Evolutionary conservation across 2,888 invertebrate genomes (phyloP).

Genomic region (Unio pictorum): DNA sequence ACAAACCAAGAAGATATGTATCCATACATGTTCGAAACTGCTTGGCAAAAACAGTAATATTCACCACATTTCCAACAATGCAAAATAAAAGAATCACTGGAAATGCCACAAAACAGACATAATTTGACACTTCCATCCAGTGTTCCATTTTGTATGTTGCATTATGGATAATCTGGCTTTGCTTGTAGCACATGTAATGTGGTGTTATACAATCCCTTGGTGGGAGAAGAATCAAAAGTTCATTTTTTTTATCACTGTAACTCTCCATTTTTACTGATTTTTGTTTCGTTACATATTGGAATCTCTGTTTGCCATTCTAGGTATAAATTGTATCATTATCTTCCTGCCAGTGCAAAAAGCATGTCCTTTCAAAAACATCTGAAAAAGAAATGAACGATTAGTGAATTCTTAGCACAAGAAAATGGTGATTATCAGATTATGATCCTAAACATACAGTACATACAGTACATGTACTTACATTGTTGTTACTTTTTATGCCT

Average conservation of each 20-base stretch:
- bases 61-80: constrained; percentile 58
- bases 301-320: too few species aligned
- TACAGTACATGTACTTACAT: too few species aligned
- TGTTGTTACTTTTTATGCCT: too few species aligned
- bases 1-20: constrained; percentile 63
- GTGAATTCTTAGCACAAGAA: too few species aligned
- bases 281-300: too few species aligned
- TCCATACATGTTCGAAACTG: constrained; percentile 61
- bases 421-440: too few species aligned
- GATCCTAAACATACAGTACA: too few species aligned
- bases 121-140: constrained; percentile 58
- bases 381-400: too few species aligned
- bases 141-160: constrained; percentile 31
- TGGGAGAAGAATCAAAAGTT: constrained; percentile 50
- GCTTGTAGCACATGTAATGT: constrained; percentile 40
- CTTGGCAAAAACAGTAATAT: constrained; percentile 57
- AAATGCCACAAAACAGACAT: constrained; percentile 58
- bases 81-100: constrained; percentile 61
- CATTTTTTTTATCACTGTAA: constrained; percentile 25
- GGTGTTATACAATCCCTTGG: constrained; percentile 53
- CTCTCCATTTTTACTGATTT: neutral
- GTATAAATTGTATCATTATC: too few species aligned
- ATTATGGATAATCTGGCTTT: constrained; percentile 19
- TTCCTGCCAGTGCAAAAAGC: too few species aligned
- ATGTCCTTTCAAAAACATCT: too few species aligned